Base-by-base conservation (phyloP, 2,888 invertebrate genomes). In the Cerastis leucographa region DNA sequence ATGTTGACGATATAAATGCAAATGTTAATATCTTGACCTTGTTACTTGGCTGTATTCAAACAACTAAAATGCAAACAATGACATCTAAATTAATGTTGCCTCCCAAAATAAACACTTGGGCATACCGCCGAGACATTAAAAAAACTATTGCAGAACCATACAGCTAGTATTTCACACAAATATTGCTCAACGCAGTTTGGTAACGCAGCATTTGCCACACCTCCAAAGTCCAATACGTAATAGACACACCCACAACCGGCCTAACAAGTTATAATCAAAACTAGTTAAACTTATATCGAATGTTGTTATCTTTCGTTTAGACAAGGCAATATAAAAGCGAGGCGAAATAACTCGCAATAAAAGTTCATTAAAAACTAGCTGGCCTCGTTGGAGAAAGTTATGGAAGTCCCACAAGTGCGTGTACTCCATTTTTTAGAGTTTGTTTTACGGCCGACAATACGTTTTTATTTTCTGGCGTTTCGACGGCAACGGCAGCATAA, bases 121-220 rank as follows among this genome's bases (percentile, higher is more conserved):
- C 25, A 73, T 54, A 14, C 12, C 29, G 19, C 14, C 2, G 7
- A 62, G 29, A 42, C 14, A 61, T 54, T 66, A 6, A 66, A 66
- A 40, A 40, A 42, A 44, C 42, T 35, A 25, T 66, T 22, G 19
- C 44, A 54, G 12, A 51, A 44, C 1, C 17, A n/a, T 51, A 51
- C 35, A 25, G 59, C 44, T 42, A 17, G 44, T 54, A 42, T 35
- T 65, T 29, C 64, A 59, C 17, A 40, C 59, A 51, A 51, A 29
- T 44, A 70, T 67, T 40, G 35, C 75, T 40, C 54, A 69, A 69
- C n/a, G 25, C 6, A 40, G 7, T 65, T 61, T 79, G 14, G 46
- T 56, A 76, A 64, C 29, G 4, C 65, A 61, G n/a, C 14, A 54
- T 76, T 79, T 78, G 82, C 84, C 86, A 86, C 87, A 81, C 87